These are phyloP conservation scores for Anguilla anguilla DNA, from an alignment of 2,797 vertebrate genomes.

Conservation along the genomic window DNA sequence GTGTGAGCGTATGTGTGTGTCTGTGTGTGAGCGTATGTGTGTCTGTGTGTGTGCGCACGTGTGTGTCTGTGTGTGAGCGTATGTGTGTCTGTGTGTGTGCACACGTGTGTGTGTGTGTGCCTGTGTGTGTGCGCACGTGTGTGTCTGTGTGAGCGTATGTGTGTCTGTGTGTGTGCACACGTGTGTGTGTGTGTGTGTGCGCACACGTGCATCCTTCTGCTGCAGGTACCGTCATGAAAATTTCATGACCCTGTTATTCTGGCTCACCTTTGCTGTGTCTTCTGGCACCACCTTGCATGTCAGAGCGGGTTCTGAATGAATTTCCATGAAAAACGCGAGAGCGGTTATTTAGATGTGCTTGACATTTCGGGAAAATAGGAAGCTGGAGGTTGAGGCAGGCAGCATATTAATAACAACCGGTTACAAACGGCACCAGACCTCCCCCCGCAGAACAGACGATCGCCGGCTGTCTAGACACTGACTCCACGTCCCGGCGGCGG, in stretches of 20 bases:
- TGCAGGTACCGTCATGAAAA: slow-evolving; percentile 59
- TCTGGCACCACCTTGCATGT: slow-evolving; percentile 17
- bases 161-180: neutral
- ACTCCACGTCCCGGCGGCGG: slow-evolving; percentile 42
- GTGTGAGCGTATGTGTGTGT: too few species aligned
- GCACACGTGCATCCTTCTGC: neutral
- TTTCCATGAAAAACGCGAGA: slow-evolving; percentile 67
- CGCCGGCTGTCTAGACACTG: slow-evolving; percentile 50
- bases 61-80: too few species aligned
- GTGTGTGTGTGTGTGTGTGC: neutral
- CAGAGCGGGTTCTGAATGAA: slow-evolving; percentile 53
- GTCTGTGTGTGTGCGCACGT: too few species aligned
- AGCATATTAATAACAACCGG: slow-evolving; percentile 54
- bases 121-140: neutral
- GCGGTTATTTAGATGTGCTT: slow-evolving; percentile 65
- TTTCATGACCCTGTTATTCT: slow-evolving; percentile 51
- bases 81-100: too few species aligned
- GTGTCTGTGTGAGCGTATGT: neutral
- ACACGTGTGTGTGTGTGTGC: neutral
- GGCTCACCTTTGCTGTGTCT: slow-evolving; percentile 31
- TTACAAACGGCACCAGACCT: slow-evolving; percentile 61
- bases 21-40: too few species aligned
- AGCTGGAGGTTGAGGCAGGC: slow-evolving; percentile 52
- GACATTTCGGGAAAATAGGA: slow-evolving; percentile 68
- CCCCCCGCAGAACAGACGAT: slow-evolving; percentile 22